Base-by-base conservation (phyloP, 2,888 invertebrate genomes). In the Onthophagus sagittarius region DNA sequence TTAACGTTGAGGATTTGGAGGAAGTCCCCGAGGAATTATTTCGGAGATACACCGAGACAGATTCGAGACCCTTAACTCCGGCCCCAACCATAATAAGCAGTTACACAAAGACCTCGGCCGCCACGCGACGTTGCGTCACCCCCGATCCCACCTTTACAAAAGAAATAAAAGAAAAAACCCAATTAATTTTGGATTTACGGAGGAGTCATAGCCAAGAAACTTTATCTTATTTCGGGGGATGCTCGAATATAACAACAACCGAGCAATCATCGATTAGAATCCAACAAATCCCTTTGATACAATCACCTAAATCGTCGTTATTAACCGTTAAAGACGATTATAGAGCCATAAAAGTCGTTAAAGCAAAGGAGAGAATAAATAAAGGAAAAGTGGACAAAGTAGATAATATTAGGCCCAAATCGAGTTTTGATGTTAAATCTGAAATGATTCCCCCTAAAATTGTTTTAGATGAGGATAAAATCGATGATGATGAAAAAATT, bases 21-120 rank as follows among this genome's bases (percentile, higher is more conserved):
- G 32, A 90, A 78, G 91, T 93, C 77, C 92, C 93, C 0, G 93
- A 93, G 80, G 93, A 93, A 83, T 87, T 93, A 80, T 93, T 93
- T 53, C 11, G 23, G 75, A 91, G 93, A 76, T 95, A 94, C 80
- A 93, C 94, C 0, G 94, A 94, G 79, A 95, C 94, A 0, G 95
- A 95, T 82, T 95, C 95, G 0, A 87, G 95, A 23, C 94, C 95
- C 0, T 84, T 92, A 76, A 94, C 94, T 0, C 95, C 95, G 0
- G 91, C 94, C 0, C 94, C 94, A 0, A 93, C 93, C 0, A 87
- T 93, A 3, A 91, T 91, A 5, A 93, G 93, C 81, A 91, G 90
- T 78, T 87, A 93, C 83, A 90, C 94, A 70, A 82, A 92, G 80
- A 89, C 93, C 74, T 89, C 94, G 79, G 88, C 92, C 75, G 83